Base-by-base conservation (phyloP, 2,113 vertebrate species). In the Casuarius casuarius region DNA sequence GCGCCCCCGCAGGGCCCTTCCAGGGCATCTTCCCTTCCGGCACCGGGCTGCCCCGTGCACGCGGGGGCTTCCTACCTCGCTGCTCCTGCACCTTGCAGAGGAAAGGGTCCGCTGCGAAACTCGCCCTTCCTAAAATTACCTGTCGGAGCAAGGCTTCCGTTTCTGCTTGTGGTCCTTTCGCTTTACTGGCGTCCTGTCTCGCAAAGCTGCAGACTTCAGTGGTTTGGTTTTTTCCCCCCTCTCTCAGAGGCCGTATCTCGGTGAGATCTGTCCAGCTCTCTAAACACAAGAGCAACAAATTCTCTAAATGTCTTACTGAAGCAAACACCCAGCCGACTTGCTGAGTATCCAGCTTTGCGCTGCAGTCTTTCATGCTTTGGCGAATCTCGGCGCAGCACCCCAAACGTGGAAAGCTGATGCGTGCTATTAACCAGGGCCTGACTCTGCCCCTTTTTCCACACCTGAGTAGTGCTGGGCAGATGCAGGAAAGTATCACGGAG, bases 401-500 rank as follows among this genome's bases (percentile, higher is more conserved):
- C 33, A 67, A 38, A 48, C 2, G 4, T 9, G 42, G 31, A 21
- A 33, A 17, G 31, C 59, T 40, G 28, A 5, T 40, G 35, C 9
- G 19, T 74, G 51, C 84, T 73, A 18, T 84, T 74, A 42, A 12
- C 81, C 21, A 2, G 2, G 25, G 8, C 49, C 31, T 51, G 31
- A 22, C 46, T 29, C 21, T 67, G 44, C 26, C 4, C 4, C 49
- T 67, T 63, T 33, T 46, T 58, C 35, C 20, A 20, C 19, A 66
- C 38, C 48, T 10, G 10, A 54, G 49, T 21, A 40, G 21, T 20
- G 21, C 14, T 49, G 29, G 38, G 14, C 25, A 52, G 31, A 67
- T 46, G 7, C 2, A 4, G 51, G 33, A 44, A 63, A 52, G 35
- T 59, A 5, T 67, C 44, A 38, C 7, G 25, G 61, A 0, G 0